A percentile compares a stretch with the other conserved stretches of the same genome.
phyloP scores from a whole-genome alignment of 2,113 vertebrate genomes.

The Prunella fulvescens region DNA sequence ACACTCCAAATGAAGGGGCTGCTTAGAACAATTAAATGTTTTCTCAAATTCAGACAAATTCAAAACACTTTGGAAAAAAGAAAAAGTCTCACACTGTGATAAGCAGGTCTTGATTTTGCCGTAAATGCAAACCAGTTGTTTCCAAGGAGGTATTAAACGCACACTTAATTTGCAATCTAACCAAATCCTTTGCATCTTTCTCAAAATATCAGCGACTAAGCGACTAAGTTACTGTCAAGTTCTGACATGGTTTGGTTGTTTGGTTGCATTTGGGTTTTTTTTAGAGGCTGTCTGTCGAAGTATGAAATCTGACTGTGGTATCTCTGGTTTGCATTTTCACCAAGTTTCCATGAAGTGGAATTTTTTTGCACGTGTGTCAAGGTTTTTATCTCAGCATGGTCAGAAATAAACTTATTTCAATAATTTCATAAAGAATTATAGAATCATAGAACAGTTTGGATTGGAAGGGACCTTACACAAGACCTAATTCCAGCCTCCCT shows the following conservation, averaged over 20 bases:
- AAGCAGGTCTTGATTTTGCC: not conserved
- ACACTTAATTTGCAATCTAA: not conserved
- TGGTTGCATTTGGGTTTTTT: accelerated
- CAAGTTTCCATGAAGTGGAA: not conserved
- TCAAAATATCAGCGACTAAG: not conserved
- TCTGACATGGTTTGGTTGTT: not conserved
- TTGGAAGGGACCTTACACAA: not conserved
- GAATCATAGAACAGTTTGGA: not conserved
- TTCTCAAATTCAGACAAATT: not conserved
- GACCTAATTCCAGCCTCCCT: not conserved
- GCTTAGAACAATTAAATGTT: not conserved
- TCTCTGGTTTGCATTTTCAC: not conserved
- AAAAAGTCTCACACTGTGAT: not conserved
- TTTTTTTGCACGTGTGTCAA: not conserved
- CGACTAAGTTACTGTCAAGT: not conserved
- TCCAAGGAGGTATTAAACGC: not conserved
- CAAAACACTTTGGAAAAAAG: not conserved
- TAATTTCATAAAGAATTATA: too few relatives aligned
- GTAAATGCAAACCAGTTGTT: not conserved
- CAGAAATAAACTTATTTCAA: not conserved
- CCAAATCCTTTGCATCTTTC: not conserved
- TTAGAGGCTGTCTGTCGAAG: not conserved
- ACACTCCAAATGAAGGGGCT: not conserved
- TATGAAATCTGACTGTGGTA: not conserved
- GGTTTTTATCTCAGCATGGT: not conserved